Evolutionary conservation across 1,140 invertebrate species (phyloP).

Genomic region (Neodiprion fabricii): DNA sequence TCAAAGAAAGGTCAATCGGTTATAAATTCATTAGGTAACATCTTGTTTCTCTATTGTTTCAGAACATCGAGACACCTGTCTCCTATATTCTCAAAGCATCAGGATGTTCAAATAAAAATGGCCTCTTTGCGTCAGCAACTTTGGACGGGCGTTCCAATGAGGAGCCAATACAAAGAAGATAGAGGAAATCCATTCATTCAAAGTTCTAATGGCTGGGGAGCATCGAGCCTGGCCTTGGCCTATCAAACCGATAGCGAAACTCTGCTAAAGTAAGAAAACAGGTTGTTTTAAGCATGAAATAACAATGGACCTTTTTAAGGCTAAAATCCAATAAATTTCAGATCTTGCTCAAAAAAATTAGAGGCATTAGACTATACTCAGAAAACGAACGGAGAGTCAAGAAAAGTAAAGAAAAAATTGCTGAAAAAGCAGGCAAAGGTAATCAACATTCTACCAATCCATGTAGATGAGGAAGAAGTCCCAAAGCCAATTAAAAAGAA

Average conservation of each 20-base stretch:
- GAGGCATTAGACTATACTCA: slow-evolving; percentile 59
- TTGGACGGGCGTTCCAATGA: slow-evolving; percentile 60
- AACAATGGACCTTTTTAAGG: slow-evolving; percentile 1
- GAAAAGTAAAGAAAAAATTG: slow-evolving; percentile 59
- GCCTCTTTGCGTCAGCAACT: slow-evolving; percentile 64
- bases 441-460: slow-evolving; percentile 46
- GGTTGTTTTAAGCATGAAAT: slow-evolving; percentile 21
- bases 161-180: slow-evolving; percentile 15
- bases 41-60: slow-evolving; percentile 7
- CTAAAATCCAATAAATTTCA: slow-evolving; percentile 34
- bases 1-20: too few relatives aligned
- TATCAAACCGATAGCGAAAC: slow-evolving; percentile 64
- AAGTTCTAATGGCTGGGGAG: slow-evolving; percentile 67
- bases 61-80: slow-evolving; percentile 44
- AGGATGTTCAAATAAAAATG: slow-evolving; percentile 65
- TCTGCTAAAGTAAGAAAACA: slow-evolving; percentile 55
- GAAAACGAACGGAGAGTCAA: slow-evolving; percentile 53
- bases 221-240: slow-evolving; percentile 62
- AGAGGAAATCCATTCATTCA: slow-evolving; percentile 31
- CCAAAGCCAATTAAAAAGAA: slow-evolving; percentile 63
- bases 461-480: slow-evolving; percentile 50
- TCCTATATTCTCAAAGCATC: slow-evolving; percentile 45
- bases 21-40: neutral
- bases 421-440: slow-evolving; percentile 54
- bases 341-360: slow-evolving; percentile 65